A percentile compares a stretch with the other conserved stretches of the same genome.
Conservation (phyloP, 2,113 vertebrate species). For the Perccottus glenii region DNA sequence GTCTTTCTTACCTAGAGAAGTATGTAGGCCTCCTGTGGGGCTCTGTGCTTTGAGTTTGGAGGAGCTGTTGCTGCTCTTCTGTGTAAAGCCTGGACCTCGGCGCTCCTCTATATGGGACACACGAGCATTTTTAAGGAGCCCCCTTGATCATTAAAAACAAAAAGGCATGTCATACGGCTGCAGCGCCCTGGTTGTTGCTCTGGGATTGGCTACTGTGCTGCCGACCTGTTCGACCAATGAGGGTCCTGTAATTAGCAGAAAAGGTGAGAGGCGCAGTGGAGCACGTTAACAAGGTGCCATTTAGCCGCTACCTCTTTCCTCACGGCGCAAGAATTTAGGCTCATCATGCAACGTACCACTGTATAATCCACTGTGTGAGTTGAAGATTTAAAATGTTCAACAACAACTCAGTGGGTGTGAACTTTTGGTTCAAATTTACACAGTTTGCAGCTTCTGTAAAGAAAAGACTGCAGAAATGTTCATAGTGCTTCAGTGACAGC, state of each 20-base stretch:
- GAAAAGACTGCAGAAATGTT: neutral
- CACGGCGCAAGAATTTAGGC: slow-evolving; percentile 38
- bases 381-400: slow-evolving; percentile 16
- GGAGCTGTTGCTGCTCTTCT: slow-evolving; percentile 37
- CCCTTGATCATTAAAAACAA: slow-evolving; percentile 78
- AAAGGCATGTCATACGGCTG: slow-evolving; percentile 66
- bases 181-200: slow-evolving; percentile 57
- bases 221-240: slow-evolving; percentile 59
- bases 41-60: slow-evolving; percentile 37
- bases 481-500: slow-evolving; percentile 4
- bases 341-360: neutral
- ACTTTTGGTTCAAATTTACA: slow-evolving; percentile 11
- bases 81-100: slow-evolving; percentile 40
- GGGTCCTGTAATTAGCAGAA: slow-evolving; percentile 68
- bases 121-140: slow-evolving; percentile 76
- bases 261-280: slow-evolving; percentile 45
- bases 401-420: slow-evolving; percentile 13
- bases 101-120: slow-evolving; percentile 50
- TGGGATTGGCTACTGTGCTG: slow-evolving; percentile 74
- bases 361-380: slow-evolving; percentile 9
- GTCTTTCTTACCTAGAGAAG: slow-evolving; percentile 67
- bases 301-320: slow-evolving; percentile 31
- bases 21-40: slow-evolving; percentile 46
- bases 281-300: slow-evolving; percentile 57
- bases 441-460: slow-evolving; percentile 11